Evolutionary conservation across 1,140 invertebrate genomes (phyloP), one percentile per base, ranked within the genome.

Genomic region (Drosophila nannoptera): DNA sequence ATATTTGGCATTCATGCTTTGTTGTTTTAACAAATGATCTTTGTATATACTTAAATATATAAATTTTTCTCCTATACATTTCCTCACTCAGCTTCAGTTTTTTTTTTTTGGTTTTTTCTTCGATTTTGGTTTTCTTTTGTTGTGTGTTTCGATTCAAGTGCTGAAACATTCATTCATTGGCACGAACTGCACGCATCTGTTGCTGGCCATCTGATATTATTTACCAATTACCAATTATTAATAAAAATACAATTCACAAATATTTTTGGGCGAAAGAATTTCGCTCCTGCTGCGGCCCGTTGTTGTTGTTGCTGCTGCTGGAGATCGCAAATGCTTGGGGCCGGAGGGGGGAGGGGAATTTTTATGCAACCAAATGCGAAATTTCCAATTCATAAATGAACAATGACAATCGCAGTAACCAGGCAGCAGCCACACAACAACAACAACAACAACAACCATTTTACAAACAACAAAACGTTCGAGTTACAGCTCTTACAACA

Each of bases 171-270:
- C 69, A 73, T 75, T 75, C 60, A 69, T 75, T 72, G 69, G 73
- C 73, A 75, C 73, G 73, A 75, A 75, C 73, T 75, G 73, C 73
- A 75, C 73, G 73, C 73, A 75, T 75, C 73, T 75, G 73, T 75
- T 74, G 61, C 61, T 75, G 16, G 45, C 45, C 46, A 65, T 70
- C 59, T 70, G 54, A 66, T 59, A 70, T 65, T 65, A 70, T 65
- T 53, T 48, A 52, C 40, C 42, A 45, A 53, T 61, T 49, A 67
- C 12, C 43, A 52, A 69, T 56, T 45, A 55, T 9, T 36, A 59
- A 70, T 66, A 66, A 50, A 65, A 58, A 70, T 70, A 64, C 52
- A 22, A 22, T 70, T 70, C 42, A 14, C 22, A 22, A 22, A 22
- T 22, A 22, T 22, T 22, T 22, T 1, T 22, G 22, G 22, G 22